Evolutionary conservation across 2,888 invertebrate genomes (phyloP), one percentile per base, ranked within the genome.

Genomic region (Apomyelois bistriatella): DNA sequence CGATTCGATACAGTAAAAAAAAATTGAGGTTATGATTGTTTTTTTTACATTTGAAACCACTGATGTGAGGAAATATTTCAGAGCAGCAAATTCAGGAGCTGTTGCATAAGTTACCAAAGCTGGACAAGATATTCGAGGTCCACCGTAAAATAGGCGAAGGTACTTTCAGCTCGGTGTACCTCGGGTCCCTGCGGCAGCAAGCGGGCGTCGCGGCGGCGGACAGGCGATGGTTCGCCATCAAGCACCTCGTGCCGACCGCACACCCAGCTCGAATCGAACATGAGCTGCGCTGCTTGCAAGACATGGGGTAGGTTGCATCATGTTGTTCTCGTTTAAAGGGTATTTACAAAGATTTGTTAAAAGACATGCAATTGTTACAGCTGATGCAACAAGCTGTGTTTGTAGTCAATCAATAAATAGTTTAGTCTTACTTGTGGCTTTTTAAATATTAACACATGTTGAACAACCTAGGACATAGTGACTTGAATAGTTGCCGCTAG

Each of bases 231-330:
- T 96, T 94, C 85, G 97, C 97, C 1, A 92, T 97, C 54, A 97
- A 97, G 76, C 95, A 97, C 84, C 92, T 97, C 48, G 94, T 97
- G 61, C 97, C 97, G 3, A 97, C 97, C 1, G 95, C 95, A 58
- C 96, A 96, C 76, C 97, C 97, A 0, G 93, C 93, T 43, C 91
- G 97, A 57, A 94, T 97, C 52, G 94, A 95, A 72, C 94, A 94
- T 67, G 97, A 97, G 84, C 83, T 97, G 51, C 91, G 93, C 60
- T 97, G 96, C 73, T 91, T 97, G 62, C 93, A 93, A 65, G 92
- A 94, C 60, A 95, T 95, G 70, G 95, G 95, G 95, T 95, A 82
- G 74, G 68, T 46, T 16, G 46, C 15, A 46, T 30, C 43, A 30
- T 9, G 7, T 13, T 9, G 3, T 41, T 17, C 13, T 30, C n/a